Base-by-base conservation (phyloP, 2,113 vertebrate genomes). In the Poecile atricapillus region DNA sequence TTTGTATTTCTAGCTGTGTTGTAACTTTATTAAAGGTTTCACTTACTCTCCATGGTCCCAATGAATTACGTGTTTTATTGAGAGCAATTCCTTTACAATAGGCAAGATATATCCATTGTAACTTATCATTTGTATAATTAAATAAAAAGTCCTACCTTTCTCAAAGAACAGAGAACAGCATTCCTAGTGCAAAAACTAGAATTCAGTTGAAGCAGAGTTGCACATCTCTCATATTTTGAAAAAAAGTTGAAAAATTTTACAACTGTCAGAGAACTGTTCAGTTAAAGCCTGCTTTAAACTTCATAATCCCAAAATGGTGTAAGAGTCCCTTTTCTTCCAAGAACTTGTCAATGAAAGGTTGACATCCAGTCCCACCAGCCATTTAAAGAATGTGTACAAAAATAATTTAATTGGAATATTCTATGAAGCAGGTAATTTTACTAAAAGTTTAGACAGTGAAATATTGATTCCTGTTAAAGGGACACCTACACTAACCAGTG, bases 381-480 rank as follows among this genome's bases (percentile, higher is more conserved):
- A 88, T 58, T 95, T 70, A 58, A 93, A 81, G 33, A 92, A 92
- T 44, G 52, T 37, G 18, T 83, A 89, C 44, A 93, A 75, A 94
- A 94, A 52, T 49, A 12, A 95, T 62, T 86, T 82, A 84, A 91
- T 15, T 91, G 5, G 44, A 89, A 75, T 86, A 75, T 31, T 65
- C 70, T 96, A 82, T 43, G 44, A 95, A 95, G 43, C 39, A 89
- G n/a, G 56, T 81, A 79, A 94, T 92, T 91, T 60, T 86, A 91
- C 64, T 67, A 88, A 96, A 70, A 85, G 60, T 76, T 90, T 43
- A 90, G 25, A 50, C 47, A 95, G 0, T 31, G 64, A 55, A 96
- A 93, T 58, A 92, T 56, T 73, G 69, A 68, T 93, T 97, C 74
- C 52, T 94, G 77, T 94, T 92, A 94, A 94, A 80, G 96, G 89